phyloP scores from a whole-genome alignment of 2,888 invertebrate species.

The Eubasilissa splendida region DNA sequence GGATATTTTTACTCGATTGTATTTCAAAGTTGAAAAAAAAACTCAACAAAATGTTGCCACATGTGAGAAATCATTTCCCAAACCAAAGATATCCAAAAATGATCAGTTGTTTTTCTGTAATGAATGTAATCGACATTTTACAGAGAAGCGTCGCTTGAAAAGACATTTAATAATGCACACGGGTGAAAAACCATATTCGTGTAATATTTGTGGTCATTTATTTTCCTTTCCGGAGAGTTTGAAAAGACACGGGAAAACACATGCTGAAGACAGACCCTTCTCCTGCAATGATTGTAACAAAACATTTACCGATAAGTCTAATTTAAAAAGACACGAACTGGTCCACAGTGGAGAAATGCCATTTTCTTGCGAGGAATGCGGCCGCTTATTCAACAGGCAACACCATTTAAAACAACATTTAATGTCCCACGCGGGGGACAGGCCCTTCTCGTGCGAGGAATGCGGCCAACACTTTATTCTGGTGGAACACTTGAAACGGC shows the following conservation, averaged over 20 bases:
- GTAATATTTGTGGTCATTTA: conserved; percentile 67
- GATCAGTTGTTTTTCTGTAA: conserved; percentile 65
- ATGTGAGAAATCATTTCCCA: neutral
- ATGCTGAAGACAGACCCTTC: conserved; percentile 69
- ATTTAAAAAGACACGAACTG: neutral
- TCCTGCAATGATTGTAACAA: conserved; percentile 69
- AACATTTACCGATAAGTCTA: conserved; percentile 62
- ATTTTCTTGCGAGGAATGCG: neutral
- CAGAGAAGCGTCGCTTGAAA: conserved; percentile 70
- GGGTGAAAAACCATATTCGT: conserved; percentile 69
- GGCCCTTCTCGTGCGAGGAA: neutral
- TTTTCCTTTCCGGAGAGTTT: conserved; percentile 71
- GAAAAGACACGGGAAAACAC: conserved; percentile 69
- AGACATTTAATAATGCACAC: conserved; percentile 71
- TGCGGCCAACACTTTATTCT: neutral
- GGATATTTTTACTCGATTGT: no score
- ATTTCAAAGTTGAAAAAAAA: no score
- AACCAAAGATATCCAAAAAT: conserved; percentile 61
- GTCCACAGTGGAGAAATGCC: neutral
- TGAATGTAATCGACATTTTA: conserved; percentile 73
- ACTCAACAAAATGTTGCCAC: neutral
- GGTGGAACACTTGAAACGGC: neutral
- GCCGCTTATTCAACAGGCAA: neutral
- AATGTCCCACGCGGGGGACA: no score
- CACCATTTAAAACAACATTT: no score